A percentile compares a stretch with the other conserved stretches of the same genome.
These are phyloP conservation scores for Biston stratarius DNA, from an alignment of 2,888 invertebrate species.

Conservation along the genomic window DNA sequence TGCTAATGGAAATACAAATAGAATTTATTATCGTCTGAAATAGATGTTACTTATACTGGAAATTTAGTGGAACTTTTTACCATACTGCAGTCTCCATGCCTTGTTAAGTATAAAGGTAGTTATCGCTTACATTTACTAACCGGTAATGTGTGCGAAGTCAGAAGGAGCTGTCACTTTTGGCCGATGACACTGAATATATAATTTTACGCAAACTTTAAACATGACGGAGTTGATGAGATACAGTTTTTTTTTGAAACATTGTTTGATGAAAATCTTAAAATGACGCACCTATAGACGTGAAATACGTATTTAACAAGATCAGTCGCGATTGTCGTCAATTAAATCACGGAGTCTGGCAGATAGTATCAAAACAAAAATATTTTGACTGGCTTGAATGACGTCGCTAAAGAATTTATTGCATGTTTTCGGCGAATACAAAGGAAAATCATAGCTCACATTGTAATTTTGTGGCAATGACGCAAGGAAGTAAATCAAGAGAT, in stretches of 20 bases:
- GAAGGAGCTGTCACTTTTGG: not conserved
- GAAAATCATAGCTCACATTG: not conserved
- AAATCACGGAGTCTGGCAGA: conserved; percentile 13
- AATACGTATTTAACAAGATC: conserved; percentile 29
- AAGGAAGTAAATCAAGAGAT: not conserved
- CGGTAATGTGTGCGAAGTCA: conserved; percentile 41
- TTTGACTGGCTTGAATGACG: conserved; percentile 43
- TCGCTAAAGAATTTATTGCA: conserved; percentile 40
- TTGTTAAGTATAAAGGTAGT: conserved; percentile 24
- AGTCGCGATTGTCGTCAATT: conserved; percentile 22
- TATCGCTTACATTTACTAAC: conserved; percentile 39
- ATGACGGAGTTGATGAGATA: conserved; percentile 2
- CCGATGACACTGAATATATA: not conserved
- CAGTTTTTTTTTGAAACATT: conserved; percentile 20
- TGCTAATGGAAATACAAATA: conserved; percentile 58
- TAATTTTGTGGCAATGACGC: conserved; percentile 13
- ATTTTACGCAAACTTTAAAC: conserved; percentile 8
- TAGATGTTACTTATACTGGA: conserved; percentile 31
- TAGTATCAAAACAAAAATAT: conserved; percentile 26
- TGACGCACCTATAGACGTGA: conserved; percentile 29
- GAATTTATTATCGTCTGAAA: conserved; percentile 46
- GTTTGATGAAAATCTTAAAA: conserved; percentile 19
- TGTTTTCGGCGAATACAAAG: not conserved
- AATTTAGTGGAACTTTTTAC: conserved; percentile 44
- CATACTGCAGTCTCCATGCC: conserved; percentile 40